phyloP scores from a whole-genome alignment of 92 coral and sea anemone species.

The Montipora capitata region DNA sequence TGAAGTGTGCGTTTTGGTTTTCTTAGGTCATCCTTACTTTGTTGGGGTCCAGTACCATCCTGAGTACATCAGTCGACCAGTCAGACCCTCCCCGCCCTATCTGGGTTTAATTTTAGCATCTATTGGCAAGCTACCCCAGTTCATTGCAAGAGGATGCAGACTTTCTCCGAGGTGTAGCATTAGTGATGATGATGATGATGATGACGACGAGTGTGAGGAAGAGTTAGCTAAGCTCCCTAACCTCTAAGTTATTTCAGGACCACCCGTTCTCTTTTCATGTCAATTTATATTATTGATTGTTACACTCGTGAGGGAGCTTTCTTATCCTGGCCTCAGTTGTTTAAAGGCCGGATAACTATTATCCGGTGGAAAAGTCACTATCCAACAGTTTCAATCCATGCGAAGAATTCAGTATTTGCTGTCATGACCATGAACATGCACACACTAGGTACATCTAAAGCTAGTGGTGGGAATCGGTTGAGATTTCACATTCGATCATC shows the following conservation, averaged over 20 bases:
- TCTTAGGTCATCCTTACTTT: slow-evolving; percentile 93
- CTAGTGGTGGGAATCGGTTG: too few relatives aligned
- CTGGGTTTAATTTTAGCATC: slow-evolving; percentile 96
- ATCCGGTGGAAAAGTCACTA: too few relatives aligned
- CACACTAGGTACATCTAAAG: too few relatives aligned
- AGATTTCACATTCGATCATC: too few relatives aligned
- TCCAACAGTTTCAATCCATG: too few relatives aligned
- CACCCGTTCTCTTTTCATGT: not conserved
- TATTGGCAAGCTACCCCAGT: slow-evolving; percentile 89
- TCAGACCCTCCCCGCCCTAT: slow-evolving; percentile 97
- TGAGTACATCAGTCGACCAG: slow-evolving; percentile 97
- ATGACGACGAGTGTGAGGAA: slow-evolving; percentile 60
- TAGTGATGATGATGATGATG: slow-evolving; percentile 85
- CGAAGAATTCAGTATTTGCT: too few relatives aligned
- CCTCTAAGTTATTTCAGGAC: not conserved
- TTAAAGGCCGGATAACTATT: too few relatives aligned
- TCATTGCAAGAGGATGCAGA: slow-evolving; percentile 91
- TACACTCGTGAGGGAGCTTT: not conserved
- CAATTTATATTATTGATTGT: not conserved
- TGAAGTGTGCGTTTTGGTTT: not conserved
- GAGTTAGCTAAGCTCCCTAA: slow-evolving; percentile 33
- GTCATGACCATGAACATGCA: too few relatives aligned
- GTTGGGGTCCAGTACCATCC: slow-evolving; percentile 99
- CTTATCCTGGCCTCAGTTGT: too few relatives aligned
- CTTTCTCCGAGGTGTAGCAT: slow-evolving; percentile 94